Evolutionary conservation across 2,797 vertebrate genomes (phyloP), one percentile per base, ranked within the genome.

Genomic region (Chrysolophus pictus): DNA sequence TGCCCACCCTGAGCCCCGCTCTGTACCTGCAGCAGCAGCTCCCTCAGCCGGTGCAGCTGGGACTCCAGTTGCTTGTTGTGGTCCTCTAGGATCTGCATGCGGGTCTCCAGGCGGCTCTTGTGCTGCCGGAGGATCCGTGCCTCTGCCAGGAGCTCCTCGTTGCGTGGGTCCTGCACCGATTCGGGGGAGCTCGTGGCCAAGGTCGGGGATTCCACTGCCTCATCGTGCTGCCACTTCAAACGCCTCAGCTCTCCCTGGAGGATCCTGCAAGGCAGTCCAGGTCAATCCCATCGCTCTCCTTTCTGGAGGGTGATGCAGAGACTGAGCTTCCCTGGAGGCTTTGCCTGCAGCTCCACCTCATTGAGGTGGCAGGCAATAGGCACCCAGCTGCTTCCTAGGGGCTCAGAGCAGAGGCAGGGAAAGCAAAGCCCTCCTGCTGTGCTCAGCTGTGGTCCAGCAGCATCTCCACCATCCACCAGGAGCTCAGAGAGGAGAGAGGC

Each of bases 1-100:
- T 17, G 18, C 41, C 62, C 75, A 49, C 10, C n/a, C 26, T 28
- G 41, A 14, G 6, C 68, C n/a, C 37, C 18, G 11, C 24, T 29
- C 47, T 22, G 0, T 44, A 99, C 99, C 99, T 99, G 99, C 88
- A 99, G 97, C 74, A 99, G 98, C 60, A 99, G 97, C 96, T 99
- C 99, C 93, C 99, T 98, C 94, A 99, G 98, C 91, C 99, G 97
- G 87, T 97, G 98, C 76, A 99, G 97, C 97, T 99, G 99, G 2
- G 99, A 99, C 95, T 99, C 99, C 51, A 99, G 97, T 96, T 99
- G 99, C 94, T 99, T 99, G 97, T 99, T 99, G 98, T 99, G 99
- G 93, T 99, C 99, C 95, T 99, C 99, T 87, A 99, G 97, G 96
- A 99, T 99, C 98, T 99, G 99, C 99, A 99, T 99, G 16, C 99